phyloP scores from a whole-genome alignment of 2,113 vertebrate genomes.

The Nettapus auritus region DNA sequence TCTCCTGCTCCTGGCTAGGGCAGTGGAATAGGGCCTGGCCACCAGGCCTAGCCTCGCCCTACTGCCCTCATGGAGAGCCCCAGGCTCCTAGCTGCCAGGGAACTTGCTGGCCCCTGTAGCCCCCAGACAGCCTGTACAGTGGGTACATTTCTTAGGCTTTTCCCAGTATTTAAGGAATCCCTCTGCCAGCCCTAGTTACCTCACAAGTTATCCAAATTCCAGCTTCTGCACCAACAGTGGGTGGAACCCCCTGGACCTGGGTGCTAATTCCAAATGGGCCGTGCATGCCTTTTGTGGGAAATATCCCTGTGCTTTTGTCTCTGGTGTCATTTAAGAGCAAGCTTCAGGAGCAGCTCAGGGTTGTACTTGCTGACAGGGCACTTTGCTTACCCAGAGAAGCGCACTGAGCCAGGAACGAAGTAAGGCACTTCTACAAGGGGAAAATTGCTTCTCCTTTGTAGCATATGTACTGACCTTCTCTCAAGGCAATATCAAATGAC shows the following conservation, averaged over 20 bases:
- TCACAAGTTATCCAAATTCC: background rate
- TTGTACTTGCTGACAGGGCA: background rate
- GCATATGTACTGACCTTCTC: background rate
- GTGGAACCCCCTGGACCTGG: background rate
- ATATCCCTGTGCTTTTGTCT: background rate
- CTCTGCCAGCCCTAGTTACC: background rate
- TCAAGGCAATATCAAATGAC: background rate
- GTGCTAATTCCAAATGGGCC: background rate
- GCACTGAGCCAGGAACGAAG: background rate
- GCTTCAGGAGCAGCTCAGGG: background rate
- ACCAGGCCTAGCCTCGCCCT: accelerated
- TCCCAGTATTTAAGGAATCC: background rate
- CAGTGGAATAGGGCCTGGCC: background rate
- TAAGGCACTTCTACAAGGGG: background rate
- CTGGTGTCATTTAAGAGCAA: background rate
- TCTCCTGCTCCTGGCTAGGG: background rate
- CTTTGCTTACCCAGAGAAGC: background rate
- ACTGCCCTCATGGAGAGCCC: background rate
- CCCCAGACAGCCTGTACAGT: background rate
- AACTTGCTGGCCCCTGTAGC: accelerated
- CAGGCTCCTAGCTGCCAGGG: background rate
- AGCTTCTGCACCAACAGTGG: background rate
- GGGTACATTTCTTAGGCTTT: background rate
- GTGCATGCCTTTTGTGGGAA: background rate
- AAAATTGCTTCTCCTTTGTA: background rate